These are phyloP conservation scores for Wiebesia pumilae DNA, from an alignment of 1,140 invertebrate genomes.

Conservation along the genomic window DNA sequence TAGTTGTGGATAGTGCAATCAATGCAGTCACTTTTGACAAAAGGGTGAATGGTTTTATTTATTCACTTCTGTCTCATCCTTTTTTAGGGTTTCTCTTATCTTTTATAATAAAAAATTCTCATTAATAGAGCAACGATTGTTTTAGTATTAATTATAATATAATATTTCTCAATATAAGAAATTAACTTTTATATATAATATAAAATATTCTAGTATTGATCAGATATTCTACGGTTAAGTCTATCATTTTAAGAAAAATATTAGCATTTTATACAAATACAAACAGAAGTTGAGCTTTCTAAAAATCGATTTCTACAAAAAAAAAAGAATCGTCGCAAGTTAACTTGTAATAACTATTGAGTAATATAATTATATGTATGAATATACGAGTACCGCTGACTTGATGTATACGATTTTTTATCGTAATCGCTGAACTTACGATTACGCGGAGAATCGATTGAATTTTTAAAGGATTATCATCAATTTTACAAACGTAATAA, in stretches of 20 bases:
- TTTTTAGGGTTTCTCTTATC: not conserved
- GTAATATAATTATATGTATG: not conserved
- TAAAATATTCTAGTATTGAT: too few relatives aligned
- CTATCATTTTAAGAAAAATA: too few relatives aligned
- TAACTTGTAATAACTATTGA: not conserved
- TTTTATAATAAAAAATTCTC: too few relatives aligned
- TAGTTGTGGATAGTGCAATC: not conserved
- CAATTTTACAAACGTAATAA: not conserved
- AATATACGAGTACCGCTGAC: not conserved
- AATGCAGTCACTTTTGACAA: not conserved
- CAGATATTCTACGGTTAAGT: too few relatives aligned
- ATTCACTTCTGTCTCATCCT: not conserved
- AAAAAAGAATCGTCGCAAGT: not conserved
- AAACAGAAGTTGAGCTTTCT: not conserved
- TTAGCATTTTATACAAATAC: too few relatives aligned
- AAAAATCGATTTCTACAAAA: not conserved
- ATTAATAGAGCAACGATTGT: too few relatives aligned
- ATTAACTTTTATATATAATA: too few relatives aligned
- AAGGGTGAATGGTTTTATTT: not conserved
- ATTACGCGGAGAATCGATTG: not conserved
- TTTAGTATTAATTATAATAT: too few relatives aligned
- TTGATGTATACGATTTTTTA: not conserved
- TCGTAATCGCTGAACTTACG: not conserved
- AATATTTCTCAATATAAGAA: too few relatives aligned
- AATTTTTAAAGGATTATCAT: not conserved